A percentile compares a stretch with the other conserved stretches of the same genome.
phyloP scores from a whole-genome alignment of 2,888 invertebrate genomes.

The Metallyticus violacea region DNA sequence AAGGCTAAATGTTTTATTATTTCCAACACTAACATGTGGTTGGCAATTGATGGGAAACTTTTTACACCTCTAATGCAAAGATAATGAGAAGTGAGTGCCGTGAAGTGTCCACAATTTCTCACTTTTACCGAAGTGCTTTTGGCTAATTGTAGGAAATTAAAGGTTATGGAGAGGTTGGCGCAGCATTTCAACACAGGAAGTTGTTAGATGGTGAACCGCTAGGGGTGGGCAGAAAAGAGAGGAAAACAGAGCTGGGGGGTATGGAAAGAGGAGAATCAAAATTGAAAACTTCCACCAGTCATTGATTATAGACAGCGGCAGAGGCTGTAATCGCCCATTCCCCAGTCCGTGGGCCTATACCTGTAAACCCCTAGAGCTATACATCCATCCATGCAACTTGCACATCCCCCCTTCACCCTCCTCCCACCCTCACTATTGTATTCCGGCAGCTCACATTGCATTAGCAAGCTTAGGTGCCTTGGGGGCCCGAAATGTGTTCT shows the following conservation, averaged over 20 bases:
- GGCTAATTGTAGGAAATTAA: neutral
- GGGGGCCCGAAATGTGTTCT: slow-evolving; percentile 4
- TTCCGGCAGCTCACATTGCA: neutral
- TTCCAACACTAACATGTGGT: too few relatives aligned
- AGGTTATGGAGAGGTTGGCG: too few relatives aligned
- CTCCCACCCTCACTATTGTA: neutral
- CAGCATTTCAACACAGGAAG: neutral
- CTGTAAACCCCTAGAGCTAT: slow-evolving; percentile 5
- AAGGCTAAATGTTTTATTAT: too few relatives aligned
- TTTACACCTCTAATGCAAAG: too few relatives aligned
- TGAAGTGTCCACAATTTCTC: neutral
- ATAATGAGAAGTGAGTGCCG: neutral
- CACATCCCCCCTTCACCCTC: neutral
- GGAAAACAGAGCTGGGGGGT: neutral
- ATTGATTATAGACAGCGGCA: slow-evolving; percentile 6
- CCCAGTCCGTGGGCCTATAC: too few relatives aligned
- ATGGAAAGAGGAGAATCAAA: neutral
- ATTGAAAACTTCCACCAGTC: slow-evolving; percentile 12
- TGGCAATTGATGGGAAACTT: too few relatives aligned
- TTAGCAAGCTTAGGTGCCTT: slow-evolving; percentile 9
- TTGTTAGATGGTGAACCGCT: neutral
- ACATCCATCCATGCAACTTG: slow-evolving; percentile 10
- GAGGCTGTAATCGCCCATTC: neutral
- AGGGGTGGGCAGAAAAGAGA: neutral
- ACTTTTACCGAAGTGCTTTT: neutral